Base-by-base conservation (phyloP, 1,140 invertebrate species). In the Spodoptera litura region DNA sequence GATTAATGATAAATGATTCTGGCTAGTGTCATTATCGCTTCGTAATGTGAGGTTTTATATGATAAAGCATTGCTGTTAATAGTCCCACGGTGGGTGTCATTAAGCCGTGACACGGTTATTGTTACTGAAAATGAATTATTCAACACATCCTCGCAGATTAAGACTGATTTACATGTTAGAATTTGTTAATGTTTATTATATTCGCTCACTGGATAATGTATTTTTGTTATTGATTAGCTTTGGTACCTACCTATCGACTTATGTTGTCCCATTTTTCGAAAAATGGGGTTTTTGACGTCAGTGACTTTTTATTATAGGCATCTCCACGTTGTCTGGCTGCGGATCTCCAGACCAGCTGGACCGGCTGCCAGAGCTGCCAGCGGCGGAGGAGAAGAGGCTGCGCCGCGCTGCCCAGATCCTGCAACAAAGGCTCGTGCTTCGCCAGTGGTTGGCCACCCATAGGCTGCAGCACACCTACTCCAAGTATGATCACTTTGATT, bases 401-500 rank as follows among this genome's bases (percentile, higher is more conserved):
- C 97, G 97, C 83, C 95, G 97, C 38, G 97, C 97, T 0, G 97
- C 97, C 9, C 94, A 96, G 70, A 95, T 97, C 56, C 93, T 98
- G 82, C 97, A 98, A 91, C 97, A 98, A 91, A 95, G 97, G 74
- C 95, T 98, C 49, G 96, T 98, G 64, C 95, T 98, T 80, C 96
- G 97, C 38, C 97, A 98, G 95, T 98, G 97, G 97, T 95, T 98
- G 64, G 95, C 95, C 44, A 96, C 97, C 81, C 96, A 97, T 90
- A 96, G 96, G 25, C 95, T 98, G 71, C 96, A 97, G 83, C 96
- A 97, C 84, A 96, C 97, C 85, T 97, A 97, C 89, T 96, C 97
- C 85, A 97, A 96, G 97, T 97, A 87, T 87, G 89, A 82, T 56
- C 0, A 31, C 10, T 59, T 15, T 59, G 56, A 15, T 0, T 53